Conservation (phyloP, 2,888 invertebrate genomes). For the Scotopteryx bipunctaria region DNA sequence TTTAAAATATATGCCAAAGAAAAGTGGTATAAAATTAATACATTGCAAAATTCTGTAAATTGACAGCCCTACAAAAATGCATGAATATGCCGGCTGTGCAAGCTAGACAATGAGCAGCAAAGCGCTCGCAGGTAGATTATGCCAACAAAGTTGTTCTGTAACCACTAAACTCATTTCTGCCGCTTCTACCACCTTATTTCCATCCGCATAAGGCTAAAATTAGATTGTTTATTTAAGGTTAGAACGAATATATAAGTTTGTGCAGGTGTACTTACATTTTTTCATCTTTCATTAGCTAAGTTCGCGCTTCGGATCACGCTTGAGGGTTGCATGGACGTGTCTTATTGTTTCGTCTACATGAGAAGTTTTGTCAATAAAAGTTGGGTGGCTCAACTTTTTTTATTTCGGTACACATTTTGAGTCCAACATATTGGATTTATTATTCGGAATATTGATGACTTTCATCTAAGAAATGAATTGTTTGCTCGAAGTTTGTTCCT, state of each 20-base stretch:
- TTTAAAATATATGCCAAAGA: too few relatives aligned
- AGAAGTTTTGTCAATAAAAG: constrained; percentile 77
- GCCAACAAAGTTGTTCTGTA: constrained; percentile 45
- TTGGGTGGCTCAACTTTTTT: constrained; percentile 65
- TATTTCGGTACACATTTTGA: constrained; percentile 41
- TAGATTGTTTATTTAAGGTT: neutral
- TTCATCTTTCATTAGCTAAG: constrained; percentile 80
- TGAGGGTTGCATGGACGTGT: constrained; percentile 73
- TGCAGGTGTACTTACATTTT: constrained; percentile 71
- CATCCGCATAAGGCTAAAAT: constrained; percentile 34
- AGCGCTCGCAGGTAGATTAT: constrained; percentile 77
- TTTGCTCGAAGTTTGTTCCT: constrained; percentile 21
- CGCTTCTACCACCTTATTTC: constrained; percentile 38
- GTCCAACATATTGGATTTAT: constrained; percentile 37
- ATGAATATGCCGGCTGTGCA: constrained; percentile 73
- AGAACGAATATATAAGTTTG: constrained; percentile 43
- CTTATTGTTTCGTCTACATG: constrained; percentile 79
- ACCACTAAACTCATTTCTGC: constrained; percentile 16
- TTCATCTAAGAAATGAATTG: constrained; percentile 28
- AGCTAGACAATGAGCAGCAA: constrained; percentile 76
- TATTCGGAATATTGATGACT: constrained; percentile 43
- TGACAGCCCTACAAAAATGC: constrained; percentile 64
- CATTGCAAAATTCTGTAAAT: constrained; percentile 29
- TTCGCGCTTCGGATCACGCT: constrained; percentile 81
- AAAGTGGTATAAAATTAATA: neutral